phyloP scores from a whole-genome alignment of 2,113 vertebrate species.

The Apus apus region DNA sequence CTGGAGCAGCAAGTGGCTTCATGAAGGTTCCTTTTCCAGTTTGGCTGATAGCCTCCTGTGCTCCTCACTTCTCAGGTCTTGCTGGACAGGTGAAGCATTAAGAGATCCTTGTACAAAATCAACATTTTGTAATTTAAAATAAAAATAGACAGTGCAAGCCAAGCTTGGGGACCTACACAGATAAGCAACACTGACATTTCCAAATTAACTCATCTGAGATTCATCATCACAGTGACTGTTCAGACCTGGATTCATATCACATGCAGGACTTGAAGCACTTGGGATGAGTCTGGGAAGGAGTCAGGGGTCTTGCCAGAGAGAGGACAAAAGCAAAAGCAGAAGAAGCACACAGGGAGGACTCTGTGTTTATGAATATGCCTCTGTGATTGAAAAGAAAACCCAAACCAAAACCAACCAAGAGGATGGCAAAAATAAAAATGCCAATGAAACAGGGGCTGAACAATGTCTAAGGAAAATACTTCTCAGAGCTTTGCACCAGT shows the following conservation, averaged over 20 bases:
- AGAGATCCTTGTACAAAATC: neutral
- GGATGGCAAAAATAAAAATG: neutral
- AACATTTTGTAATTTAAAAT: neutral
- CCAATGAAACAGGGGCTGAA: neutral
- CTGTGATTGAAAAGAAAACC: neutral
- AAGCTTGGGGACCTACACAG: neutral
- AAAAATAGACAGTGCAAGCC: neutral
- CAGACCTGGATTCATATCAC: neutral
- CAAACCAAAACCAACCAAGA: neutral
- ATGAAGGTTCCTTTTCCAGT: neutral
- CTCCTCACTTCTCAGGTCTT: neutral
- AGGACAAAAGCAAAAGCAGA: neutral
- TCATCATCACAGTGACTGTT: neutral
- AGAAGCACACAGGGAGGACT: neutral
- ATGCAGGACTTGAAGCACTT: neutral
- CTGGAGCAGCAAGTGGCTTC: neutral
- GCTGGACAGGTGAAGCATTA: neutral
- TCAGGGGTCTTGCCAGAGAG: neutral
- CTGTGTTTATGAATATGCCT: neutral
- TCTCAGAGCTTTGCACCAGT: neutral
- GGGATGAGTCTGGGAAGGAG: neutral
- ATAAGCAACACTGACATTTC: accelerated
- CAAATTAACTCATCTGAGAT: neutral
- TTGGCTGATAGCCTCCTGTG: neutral
- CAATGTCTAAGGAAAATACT: neutral